Evolutionary conservation across 2,113 vertebrate species (phyloP).

Genomic region (Sorex araneus): DNA sequence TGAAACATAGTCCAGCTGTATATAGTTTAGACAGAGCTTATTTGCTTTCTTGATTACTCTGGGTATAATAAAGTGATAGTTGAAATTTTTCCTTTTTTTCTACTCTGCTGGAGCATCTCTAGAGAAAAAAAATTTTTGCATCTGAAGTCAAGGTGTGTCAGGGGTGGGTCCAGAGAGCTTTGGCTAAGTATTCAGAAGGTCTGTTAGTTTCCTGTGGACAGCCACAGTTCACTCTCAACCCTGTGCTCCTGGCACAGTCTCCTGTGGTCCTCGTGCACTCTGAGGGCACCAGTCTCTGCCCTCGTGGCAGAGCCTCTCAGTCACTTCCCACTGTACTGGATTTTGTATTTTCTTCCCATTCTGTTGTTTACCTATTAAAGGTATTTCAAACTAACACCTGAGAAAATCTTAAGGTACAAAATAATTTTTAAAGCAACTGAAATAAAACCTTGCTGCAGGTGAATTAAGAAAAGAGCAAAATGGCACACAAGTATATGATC

Average conservation of each 20-base stretch:
- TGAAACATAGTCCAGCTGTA: neutral
- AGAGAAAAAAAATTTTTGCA: neutral
- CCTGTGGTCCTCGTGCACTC: too few relatives aligned
- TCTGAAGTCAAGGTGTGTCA: neutral
- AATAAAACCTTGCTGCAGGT: neutral
- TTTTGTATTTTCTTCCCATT: neutral
- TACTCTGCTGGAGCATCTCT: neutral
- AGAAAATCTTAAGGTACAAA: constrained; percentile 13
- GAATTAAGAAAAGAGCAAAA: neutral
- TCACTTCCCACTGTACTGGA: neutral
- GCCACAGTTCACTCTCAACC: neutral
- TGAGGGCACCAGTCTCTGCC: neutral
- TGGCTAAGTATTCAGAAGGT: rapidly evolving
- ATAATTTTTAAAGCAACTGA: neutral
- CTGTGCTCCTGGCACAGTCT: neutral
- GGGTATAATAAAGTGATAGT: neutral
- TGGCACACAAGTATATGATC: neutral
- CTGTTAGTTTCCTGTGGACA: too few relatives aligned
- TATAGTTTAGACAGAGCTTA: neutral
- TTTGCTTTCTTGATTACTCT: neutral
- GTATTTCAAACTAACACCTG: too few relatives aligned
- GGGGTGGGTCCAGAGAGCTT: rapidly evolving
- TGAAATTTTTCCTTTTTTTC: constrained; percentile 14
- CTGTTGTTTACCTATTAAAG: neutral
- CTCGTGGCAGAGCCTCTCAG: too few relatives aligned